These are phyloP conservation scores for Alligator mississippiensis DNA, from an alignment of 2,113 vertebrate species.

Conservation along the genomic window DNA sequence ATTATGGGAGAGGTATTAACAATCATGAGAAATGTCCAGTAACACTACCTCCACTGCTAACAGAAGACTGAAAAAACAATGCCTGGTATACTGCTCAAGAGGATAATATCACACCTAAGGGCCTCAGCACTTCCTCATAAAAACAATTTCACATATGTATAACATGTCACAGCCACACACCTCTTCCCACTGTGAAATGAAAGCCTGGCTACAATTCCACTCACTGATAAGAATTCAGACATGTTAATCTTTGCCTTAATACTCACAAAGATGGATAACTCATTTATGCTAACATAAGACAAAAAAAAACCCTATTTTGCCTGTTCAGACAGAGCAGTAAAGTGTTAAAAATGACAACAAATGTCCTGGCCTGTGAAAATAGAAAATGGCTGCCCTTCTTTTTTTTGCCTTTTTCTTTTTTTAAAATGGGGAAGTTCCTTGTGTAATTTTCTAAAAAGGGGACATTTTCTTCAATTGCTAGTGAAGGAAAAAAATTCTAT, in stretches of 20 bases:
- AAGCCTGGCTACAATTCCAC: background rate
- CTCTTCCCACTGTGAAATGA: background rate
- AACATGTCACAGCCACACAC: background rate
- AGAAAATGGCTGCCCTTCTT: background rate
- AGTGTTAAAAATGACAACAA: background rate
- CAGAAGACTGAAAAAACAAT: fast-evolving
- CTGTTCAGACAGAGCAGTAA: background rate
- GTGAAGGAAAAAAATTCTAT: background rate
- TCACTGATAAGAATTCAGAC: fast-evolving
- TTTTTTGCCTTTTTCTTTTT: too few species aligned
- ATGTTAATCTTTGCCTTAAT: too few species aligned
- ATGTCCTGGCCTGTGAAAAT: background rate
- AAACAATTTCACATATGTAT: fast-evolving
- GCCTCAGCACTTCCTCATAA: fast-evolving
- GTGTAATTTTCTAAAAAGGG: background rate
- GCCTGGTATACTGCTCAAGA: fast-evolving
- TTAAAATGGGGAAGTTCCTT: too few species aligned
- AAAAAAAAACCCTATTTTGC: background rate
- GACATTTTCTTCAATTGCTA: background rate
- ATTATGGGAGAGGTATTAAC: fast-evolving
- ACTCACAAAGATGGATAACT: too few species aligned
- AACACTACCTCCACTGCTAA: background rate
- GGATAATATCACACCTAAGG: too few species aligned
- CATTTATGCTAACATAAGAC: too few species aligned
- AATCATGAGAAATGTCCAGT: fast-evolving